Percentiles rank a stretch among this genome's conserved stretches.
Evolutionary conservation across 2,888 invertebrate genomes (phyloP).

Genomic region (Crocallis elinguaria): DNA sequence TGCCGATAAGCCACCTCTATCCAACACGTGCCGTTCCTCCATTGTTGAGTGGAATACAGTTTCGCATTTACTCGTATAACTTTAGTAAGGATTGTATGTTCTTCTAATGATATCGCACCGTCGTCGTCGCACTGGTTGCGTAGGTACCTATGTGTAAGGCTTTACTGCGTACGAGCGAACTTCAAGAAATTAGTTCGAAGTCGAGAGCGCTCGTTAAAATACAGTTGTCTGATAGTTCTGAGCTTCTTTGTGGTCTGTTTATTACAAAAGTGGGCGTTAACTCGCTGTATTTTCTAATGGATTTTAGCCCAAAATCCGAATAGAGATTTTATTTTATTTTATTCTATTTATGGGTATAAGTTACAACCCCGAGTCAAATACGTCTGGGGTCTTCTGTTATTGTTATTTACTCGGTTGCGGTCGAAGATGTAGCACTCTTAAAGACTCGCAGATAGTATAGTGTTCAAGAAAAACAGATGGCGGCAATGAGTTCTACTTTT

Average conservation of each 20-base stretch:
- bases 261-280: conserved; percentile 25
- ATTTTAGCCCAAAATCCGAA: conserved; percentile 14
- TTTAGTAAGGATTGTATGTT: neutral
- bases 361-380: conserved; percentile 9
- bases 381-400: conserved; percentile 11
- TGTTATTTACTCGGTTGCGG: too few relatives aligned
- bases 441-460: too few relatives aligned
- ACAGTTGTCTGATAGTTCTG: conserved; percentile 33
- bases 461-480: too few relatives aligned
- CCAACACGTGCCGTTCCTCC: too few relatives aligned
- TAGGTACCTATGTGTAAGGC: conserved; percentile 3
- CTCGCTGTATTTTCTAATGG: conserved; percentile 22
- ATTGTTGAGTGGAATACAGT: too few relatives aligned
- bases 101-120: neutral
- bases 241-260: conserved; percentile 28
- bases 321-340: neutral
- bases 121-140: neutral
- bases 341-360: conserved; percentile 11
- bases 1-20: too few relatives aligned
- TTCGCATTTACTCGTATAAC: too few relatives aligned
- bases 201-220: conserved; percentile 51
- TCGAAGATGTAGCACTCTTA: too few relatives aligned
- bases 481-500: too few relatives aligned
- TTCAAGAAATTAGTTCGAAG: conserved; percentile 47
- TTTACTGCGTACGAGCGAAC: conserved; percentile 39